Base-by-base conservation (phyloP, 2,797 vertebrate species). In the Rhinoraja longicauda region DNA sequence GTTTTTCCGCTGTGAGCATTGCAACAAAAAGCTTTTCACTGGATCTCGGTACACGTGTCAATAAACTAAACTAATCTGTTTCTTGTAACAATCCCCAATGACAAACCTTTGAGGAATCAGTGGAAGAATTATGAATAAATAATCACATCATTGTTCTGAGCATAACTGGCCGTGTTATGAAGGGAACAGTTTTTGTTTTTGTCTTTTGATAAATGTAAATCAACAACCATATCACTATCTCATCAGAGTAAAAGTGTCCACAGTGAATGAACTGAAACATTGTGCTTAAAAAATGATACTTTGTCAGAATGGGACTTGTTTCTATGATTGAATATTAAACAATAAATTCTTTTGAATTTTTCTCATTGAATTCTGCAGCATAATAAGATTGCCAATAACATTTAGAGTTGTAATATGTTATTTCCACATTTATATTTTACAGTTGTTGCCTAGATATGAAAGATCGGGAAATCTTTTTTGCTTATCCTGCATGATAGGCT, bases 51-150 rank as follows among this genome's bases (percentile, higher is more conserved):
- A 2, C 45, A 45, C 45, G 45, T 45, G 45, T 45, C 45, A 45
- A 45, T 45, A 45, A 45, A 45, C 45, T 45, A 45, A 45, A 45
- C 45, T 45, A 45, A 45, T 45, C 45, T 45, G 29, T 32, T 62
- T 86, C 1, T 29, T 59, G 26, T 86, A 45, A 53, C 39, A 62
- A 62, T 1, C 82, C 24, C 29, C 26, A 13, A 26, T 13, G 13
- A 62, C 12, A 86, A 86, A n/a, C 26, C 26, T 13, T 62, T 62
- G 53, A 86, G 26, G 57, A 59, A 82, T 86, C n/a, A 15, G 12
- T 86, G 82, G 82, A 72, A 90, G 88, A 70, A 72, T 90, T 90
- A 72, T 90, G 67, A 90, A 72, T 90, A 45, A 90, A 72, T 90
- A 90, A 90, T 72, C 88, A 90, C 72, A 12, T 72, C 32, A 67